These are phyloP conservation scores for Cynopterus brachyotis DNA, from an alignment of 2,113 vertebrate genomes.

Conservation along the genomic window DNA sequence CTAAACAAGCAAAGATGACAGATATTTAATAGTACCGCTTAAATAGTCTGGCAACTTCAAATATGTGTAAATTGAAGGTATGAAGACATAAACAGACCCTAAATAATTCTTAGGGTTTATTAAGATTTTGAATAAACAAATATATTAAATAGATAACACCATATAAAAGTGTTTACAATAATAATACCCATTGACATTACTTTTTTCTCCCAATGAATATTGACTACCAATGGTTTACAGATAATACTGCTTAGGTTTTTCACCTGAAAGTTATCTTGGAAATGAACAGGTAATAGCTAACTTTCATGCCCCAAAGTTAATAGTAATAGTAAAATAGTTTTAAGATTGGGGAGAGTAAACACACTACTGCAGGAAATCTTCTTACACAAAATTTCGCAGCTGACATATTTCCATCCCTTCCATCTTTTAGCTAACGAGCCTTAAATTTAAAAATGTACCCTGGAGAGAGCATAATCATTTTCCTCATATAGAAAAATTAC, in stretches of 20 bases:
- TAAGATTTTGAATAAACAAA: not conserved
- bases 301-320: not conserved
- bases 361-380: not conserved
- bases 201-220: not conserved
- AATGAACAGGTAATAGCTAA: not conserved
- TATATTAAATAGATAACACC: not conserved
- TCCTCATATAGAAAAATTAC: not conserved
- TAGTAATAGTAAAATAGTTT: not conserved
- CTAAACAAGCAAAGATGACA: slow-evolving; percentile 25
- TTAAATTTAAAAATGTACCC: not conserved
- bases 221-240: not conserved
- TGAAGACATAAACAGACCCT: not conserved
- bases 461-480: not conserved
- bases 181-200: not conserved
- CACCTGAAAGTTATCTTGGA: not conserved
- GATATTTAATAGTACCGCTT: slow-evolving; percentile 14
- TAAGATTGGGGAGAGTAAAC: not conserved
- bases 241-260: not conserved
- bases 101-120: slow-evolving; percentile 9
- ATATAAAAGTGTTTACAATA: not conserved
- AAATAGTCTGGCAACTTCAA: slow-evolving; percentile 31
- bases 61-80: slow-evolving; percentile 61
- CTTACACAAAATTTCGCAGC: not conserved
- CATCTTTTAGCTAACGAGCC: not conserved
- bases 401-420: not conserved